phyloP scores from a whole-genome alignment of 2,888 invertebrate genomes.

The Phorcus lineatus region DNA sequence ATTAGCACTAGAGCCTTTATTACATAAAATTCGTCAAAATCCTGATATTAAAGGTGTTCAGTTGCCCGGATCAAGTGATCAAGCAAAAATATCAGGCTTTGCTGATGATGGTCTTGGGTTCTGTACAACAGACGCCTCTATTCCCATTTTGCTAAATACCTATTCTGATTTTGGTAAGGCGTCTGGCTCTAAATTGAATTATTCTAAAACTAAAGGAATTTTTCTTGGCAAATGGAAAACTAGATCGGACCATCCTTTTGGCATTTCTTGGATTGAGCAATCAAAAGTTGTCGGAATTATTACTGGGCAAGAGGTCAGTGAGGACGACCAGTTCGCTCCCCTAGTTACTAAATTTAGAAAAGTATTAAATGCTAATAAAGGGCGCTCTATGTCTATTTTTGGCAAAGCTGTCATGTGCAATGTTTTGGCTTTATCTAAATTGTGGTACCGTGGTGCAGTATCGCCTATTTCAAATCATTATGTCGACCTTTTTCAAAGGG shows the following conservation, averaged over 20 bases:
- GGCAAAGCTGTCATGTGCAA: constrained; percentile 28
- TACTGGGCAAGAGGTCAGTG: constrained; percentile 32
- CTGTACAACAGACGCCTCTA: constrained; percentile 17
- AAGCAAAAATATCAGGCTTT: neutral
- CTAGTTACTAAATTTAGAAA: neutral
- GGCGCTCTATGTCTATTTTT: constrained; percentile 30
- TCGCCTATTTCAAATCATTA: neutral
- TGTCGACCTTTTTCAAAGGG: constrained; percentile 2
- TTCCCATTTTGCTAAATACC: neutral
- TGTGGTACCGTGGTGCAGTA: constrained; percentile 17
- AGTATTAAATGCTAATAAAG: neutral
- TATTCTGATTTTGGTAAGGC: constrained; percentile 16
- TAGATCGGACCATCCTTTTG: constrained; percentile 28
- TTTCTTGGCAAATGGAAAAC: constrained; percentile 23
- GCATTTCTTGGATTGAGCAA: constrained; percentile 38
- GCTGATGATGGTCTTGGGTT: constrained; percentile 30
- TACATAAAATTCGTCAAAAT: constrained; percentile 9
- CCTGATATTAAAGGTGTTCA: neutral
- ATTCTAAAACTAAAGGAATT: constrained; percentile 19
- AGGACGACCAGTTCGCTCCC: constrained; percentile 7
- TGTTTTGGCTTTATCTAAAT: constrained; percentile 15
- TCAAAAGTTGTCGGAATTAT: constrained; percentile 38
- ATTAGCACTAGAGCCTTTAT: constrained; percentile 20
- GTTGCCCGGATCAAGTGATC: constrained; percentile 26
- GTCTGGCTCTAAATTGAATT: constrained; percentile 29